Evolutionary conservation across 2,113 vertebrate species (phyloP).

Genomic region (Psophia crepitans): DNA sequence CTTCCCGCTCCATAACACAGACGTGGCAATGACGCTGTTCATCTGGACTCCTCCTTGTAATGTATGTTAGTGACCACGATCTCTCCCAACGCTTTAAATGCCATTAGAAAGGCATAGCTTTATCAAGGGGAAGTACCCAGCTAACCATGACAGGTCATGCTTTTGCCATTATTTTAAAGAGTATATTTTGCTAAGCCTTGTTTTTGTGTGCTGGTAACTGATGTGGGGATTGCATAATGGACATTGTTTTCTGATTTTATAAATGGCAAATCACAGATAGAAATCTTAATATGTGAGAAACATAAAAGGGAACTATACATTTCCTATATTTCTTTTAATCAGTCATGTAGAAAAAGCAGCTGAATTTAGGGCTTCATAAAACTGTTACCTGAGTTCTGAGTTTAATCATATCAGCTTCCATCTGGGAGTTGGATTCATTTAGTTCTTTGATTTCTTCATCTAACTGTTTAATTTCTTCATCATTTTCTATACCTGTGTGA

Average conservation of each 20-base stretch:
- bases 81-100: background rate
- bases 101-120: background rate
- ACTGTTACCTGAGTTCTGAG: constrained; percentile 96
- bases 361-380: constrained; percentile 65
- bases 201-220: background rate
- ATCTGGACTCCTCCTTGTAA: background rate
- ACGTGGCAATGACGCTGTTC: background rate
- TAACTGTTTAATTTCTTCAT: constrained; percentile 97
- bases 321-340: background rate
- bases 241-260: background rate
- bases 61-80: background rate
- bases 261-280: background rate
- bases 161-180: background rate
- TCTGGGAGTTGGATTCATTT: constrained; percentile 96
- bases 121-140: background rate
- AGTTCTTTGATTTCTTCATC: constrained; percentile 99
- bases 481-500: constrained; percentile 89
- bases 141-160: background rate
- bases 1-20: background rate
- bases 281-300: background rate
- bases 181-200: background rate
- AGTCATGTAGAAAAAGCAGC: background rate
- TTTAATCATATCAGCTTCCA: constrained; percentile 99
- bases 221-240: background rate
- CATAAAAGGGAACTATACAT: background rate